Percentiles rank a stretch among this genome's conserved stretches.
Evolutionary conservation across 2,888 invertebrate genomes (phyloP).

Genomic region (Gastracanthus pulcherrimus): DNA sequence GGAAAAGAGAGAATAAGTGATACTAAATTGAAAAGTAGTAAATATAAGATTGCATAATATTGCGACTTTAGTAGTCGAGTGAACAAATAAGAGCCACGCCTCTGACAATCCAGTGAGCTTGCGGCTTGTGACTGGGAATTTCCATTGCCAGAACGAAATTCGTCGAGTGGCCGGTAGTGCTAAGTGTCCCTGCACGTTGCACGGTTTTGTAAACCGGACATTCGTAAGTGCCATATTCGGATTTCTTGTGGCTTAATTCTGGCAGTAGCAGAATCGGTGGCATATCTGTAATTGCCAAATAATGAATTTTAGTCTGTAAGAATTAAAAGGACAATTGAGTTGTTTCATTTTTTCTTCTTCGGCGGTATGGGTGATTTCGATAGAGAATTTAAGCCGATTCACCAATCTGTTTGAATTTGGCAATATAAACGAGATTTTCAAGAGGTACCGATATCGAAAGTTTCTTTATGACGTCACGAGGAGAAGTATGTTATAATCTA

Average conservation of each 20-base stretch:
- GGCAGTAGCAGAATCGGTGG: conserved; percentile 85
- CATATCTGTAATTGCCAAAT: conserved; percentile 80
- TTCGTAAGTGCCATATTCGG: conserved; percentile 78
- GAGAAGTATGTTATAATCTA: too few relatives aligned
- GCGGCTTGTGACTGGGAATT: conserved; percentile 79
- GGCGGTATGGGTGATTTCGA: too few relatives aligned
- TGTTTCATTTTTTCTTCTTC: too few relatives aligned
- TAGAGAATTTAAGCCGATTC: too few relatives aligned
- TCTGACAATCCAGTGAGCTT: conserved; percentile 82
- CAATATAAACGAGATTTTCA: too few relatives aligned
- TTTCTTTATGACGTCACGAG: too few relatives aligned
- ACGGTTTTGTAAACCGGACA: conserved; percentile 85
- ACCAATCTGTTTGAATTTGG: too few relatives aligned
- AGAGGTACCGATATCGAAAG: too few relatives aligned
- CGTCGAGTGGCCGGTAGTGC: conserved; percentile 85
- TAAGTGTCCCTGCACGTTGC: conserved; percentile 82
- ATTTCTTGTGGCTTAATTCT: conserved; percentile 81
- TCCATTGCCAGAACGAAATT: conserved; percentile 83
- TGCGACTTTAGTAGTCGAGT: conserved; percentile 77
- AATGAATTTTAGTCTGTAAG: background rate
- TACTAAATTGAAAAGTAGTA: background rate
- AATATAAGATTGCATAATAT: background rate
- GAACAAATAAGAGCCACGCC: conserved; percentile 82
- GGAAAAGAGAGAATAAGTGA: background rate
- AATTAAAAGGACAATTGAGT: background rate